A percentile compares a stretch with the other conserved stretches of the same genome.
Evolutionary conservation across 2,888 invertebrate genomes (phyloP).

Genomic region (Podotricha telesiphe): DNA sequence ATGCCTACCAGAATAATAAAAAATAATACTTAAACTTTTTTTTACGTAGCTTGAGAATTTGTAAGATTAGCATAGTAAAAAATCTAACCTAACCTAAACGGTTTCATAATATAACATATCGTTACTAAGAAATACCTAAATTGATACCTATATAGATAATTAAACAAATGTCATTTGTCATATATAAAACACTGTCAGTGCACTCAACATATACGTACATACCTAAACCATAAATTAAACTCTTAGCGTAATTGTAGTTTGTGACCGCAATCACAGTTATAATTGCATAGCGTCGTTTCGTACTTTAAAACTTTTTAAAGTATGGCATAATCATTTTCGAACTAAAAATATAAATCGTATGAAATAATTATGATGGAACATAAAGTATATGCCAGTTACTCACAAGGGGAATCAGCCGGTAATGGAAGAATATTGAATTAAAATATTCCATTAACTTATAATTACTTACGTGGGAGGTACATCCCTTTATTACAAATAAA

Average conservation of each 20-base stretch:
- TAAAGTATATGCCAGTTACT: conserved; percentile 7
- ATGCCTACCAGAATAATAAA: too few species aligned
- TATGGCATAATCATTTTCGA: conserved; percentile 3
- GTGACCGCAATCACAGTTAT: conserved; percentile 23
- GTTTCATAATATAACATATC: not conserved
- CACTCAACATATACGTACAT: not conserved
- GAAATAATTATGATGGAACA: conserved; percentile 13
- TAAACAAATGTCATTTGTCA: not conserved
- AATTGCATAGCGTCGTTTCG: not conserved
- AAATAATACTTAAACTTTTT: too few species aligned
- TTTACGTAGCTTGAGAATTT: too few species aligned
- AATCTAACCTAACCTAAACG: not conserved
- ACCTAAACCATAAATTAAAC: conserved; percentile 16
- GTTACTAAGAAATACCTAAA: not conserved
- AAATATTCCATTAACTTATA: conserved; percentile 19
- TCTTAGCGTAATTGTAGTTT: conserved; percentile 19
- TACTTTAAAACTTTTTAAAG: not conserved
- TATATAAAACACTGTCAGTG: not conserved
- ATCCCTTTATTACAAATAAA: not conserved
- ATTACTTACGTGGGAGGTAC: not conserved
- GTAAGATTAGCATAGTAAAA: too few species aligned
- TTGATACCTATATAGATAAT: not conserved
- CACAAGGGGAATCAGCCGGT: conserved; percentile 11
- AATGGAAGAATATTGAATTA: conserved; percentile 22
- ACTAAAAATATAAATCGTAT: not conserved